A percentile compares a stretch with the other conserved stretches of the same genome.
Conservation (phyloP, 2,797 vertebrate genomes). For the Fundulus diaphanus region DNA sequence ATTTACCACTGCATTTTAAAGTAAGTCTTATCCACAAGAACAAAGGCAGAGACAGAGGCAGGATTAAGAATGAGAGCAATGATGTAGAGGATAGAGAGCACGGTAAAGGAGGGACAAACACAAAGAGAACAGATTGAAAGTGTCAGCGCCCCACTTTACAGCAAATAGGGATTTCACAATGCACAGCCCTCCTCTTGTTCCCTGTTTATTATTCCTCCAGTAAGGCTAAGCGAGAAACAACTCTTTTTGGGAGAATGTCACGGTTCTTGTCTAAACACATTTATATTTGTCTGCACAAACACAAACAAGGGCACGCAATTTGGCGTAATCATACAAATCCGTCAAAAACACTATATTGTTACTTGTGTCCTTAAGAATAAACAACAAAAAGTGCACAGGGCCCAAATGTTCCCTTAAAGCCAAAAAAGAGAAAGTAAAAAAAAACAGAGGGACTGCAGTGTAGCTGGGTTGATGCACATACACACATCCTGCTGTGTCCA, state of each 20-base stretch:
- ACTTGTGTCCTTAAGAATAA: slow-evolving; percentile 51
- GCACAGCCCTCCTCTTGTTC: slow-evolving; percentile 60
- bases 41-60: slow-evolving; percentile 52
- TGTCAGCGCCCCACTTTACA: slow-evolving; percentile 74
- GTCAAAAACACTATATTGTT: slow-evolving; percentile 44
- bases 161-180: slow-evolving; percentile 80
- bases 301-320: slow-evolving; percentile 57
- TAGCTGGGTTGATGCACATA: slow-evolving; percentile 50
- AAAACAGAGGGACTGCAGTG: slow-evolving; percentile 28
- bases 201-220: slow-evolving; percentile 74
- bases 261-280: slow-evolving; percentile 54
- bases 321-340: slow-evolving; percentile 43
- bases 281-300: slow-evolving; percentile 55
- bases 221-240: slow-evolving; percentile 67
- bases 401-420: slow-evolving; percentile 23
- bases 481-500: slow-evolving; percentile 41
- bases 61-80: slow-evolving; percentile 64
- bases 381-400: slow-evolving; percentile 35
- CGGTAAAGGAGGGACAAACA: slow-evolving; percentile 42
- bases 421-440: slow-evolving; percentile 19
- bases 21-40: slow-evolving; percentile 44
- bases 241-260: slow-evolving; percentile 58
- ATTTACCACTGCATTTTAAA: slow-evolving; percentile 60
- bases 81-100: slow-evolving; percentile 48
- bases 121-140: slow-evolving; percentile 73